Conservation (phyloP, 2,888 invertebrate genomes). For the Sphaeridia pumilis region DNA sequence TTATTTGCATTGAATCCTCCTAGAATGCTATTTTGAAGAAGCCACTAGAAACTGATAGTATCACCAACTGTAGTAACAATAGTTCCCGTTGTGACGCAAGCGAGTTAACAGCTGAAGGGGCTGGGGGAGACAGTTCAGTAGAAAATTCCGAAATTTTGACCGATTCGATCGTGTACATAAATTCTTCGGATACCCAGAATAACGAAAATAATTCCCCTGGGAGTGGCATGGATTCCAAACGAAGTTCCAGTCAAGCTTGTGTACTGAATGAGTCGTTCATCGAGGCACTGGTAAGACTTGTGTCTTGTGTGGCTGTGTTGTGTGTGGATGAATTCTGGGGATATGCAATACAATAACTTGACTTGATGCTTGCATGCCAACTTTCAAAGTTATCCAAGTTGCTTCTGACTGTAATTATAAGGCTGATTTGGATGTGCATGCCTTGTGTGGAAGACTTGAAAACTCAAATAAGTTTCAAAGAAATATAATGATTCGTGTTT, state of each 20-base stretch:
- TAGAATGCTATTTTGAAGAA: not conserved
- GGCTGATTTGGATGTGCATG: no score
- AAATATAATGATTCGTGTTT: no score
- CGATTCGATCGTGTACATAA: conserved; percentile 6
- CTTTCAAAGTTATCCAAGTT: no score
- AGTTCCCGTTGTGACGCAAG: not conserved
- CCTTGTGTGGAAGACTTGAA: no score
- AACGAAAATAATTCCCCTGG: not conserved
- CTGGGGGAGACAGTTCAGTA: not conserved
- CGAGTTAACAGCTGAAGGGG: conserved; percentile 1
- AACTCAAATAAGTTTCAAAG: no score
- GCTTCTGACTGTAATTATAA: no score
- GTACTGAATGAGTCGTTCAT: conserved; percentile 13
- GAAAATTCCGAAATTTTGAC: conserved; percentile 9
- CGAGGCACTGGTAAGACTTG: conserved; percentile 18
- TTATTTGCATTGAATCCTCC: not conserved
- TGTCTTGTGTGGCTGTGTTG: no score
- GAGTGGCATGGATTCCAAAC: not conserved
- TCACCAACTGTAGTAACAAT: conserved; percentile 3
- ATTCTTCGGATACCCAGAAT: conserved; percentile 2
- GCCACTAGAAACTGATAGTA: not conserved
- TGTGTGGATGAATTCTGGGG: no score
- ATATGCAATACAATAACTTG: not conserved
- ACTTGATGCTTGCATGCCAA: no score
- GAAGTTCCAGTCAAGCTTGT: not conserved